Evolutionary conservation across 2,888 invertebrate genomes (phyloP), one percentile per base, ranked within the genome.

Genomic region (Euzophera pinguis): DNA sequence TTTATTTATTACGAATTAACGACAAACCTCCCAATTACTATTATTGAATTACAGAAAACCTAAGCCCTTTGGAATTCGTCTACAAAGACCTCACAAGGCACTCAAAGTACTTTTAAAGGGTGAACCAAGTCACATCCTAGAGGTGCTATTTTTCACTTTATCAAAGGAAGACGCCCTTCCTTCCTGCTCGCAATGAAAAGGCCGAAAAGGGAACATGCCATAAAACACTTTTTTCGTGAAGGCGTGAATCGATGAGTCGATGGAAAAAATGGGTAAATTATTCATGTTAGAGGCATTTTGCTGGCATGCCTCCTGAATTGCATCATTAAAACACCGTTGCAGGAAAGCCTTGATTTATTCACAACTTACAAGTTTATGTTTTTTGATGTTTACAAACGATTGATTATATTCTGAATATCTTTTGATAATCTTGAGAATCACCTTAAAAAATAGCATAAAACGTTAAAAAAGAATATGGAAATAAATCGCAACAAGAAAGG

Each of bases 131-230:
- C 73, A 77, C 67, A 73, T 79, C 78, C 73, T 75, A 70, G 71
- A 76, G 75, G 73, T 72, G 77, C 81, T 84, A 85, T 86, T 86
- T 86, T 84, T 87, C 84, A 84, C 75, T 81, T 82, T 84, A 84
- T 89, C 84, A 87, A 87, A 87, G 76, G 80, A 78, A 77, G 78
- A 72, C 77, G 67, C 73, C 80, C 78, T 81, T 82, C 78, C 84
- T 83, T 84, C 82, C 84, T 77, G 78, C 69, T 59, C 67, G 65
- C 74, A 75, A 72, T 78, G 78, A 79, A 85, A 81, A 75, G 77
- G 80, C 76, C 78, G 73, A 81, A 78, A 78, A 74, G 78, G 82
- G 80, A 76, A 75, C 75, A 71, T 62, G 74, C 71, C 69, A 75
- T 81, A 79, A 79, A 83, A 78, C 70, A 78, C 69, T 77, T 75